Percentiles rank a stretch among this genome's conserved stretches.
Evolutionary conservation across 2,888 invertebrate species (phyloP).

Genomic region (Drosophila buzzatii): DNA sequence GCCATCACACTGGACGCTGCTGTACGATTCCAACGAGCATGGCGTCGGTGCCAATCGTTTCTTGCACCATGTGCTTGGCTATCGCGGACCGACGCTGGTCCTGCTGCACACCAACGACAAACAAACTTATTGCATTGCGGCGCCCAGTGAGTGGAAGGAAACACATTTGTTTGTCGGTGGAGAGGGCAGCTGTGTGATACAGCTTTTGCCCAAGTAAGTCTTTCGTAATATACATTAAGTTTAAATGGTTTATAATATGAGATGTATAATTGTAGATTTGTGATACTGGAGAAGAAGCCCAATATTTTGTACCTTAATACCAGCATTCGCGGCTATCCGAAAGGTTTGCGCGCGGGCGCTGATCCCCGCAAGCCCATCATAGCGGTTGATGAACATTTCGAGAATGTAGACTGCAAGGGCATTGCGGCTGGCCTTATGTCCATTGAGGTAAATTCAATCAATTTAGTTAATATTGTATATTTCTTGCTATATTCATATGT

Average conservation of each 20-base stretch:
- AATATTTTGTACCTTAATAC: conserved; percentile 95
- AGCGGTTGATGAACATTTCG: conserved; percentile 91
- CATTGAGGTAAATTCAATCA: conserved; percentile 87
- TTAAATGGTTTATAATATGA: neutral
- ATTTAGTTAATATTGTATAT: conserved; percentile 45
- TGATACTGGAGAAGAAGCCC: conserved; percentile 88
- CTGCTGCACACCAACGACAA: conserved; percentile 87
- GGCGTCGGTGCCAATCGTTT: conserved; percentile 96
- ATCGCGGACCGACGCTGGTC: conserved; percentile 88
- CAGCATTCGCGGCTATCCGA: conserved; percentile 92
- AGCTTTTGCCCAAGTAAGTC: conserved; percentile 90
- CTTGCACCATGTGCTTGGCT: conserved; percentile 92
- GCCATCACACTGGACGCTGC: conserved; percentile 93
- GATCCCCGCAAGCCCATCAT: conserved; percentile 92
- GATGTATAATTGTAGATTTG: conserved; percentile 85
- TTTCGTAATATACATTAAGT: neutral
- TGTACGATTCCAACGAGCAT: conserved; percentile 94
- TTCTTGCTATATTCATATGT: conserved; percentile 55
- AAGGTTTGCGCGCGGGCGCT: conserved; percentile 92
- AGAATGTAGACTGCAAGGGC: conserved; percentile 89
- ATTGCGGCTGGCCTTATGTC: conserved; percentile 88
- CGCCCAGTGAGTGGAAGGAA: conserved; percentile 94
- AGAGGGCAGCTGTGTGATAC: conserved; percentile 91
- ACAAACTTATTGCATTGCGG: conserved; percentile 91
- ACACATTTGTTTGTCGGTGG: conserved; percentile 94